These are phyloP conservation scores for Phenganax subtilis DNA, from an alignment of 92 coral and sea anemone species.

Conservation along the genomic window DNA sequence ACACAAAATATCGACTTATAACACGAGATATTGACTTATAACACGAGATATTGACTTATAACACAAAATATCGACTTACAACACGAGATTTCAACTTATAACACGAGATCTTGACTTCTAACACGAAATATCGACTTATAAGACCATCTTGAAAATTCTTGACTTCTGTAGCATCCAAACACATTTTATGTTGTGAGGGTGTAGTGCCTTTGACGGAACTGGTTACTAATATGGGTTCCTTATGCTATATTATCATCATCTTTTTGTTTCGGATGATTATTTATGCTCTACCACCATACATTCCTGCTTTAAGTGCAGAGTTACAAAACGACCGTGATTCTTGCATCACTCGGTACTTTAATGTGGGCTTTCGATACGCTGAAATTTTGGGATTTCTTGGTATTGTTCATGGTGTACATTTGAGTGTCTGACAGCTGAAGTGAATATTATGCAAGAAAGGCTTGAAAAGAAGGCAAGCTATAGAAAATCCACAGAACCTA, in stretches of 20 bases:
- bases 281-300: constrained; percentile 44
- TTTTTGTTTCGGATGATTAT: neutral
- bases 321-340: constrained; percentile 32
- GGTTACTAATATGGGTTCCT: neutral
- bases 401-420: constrained; percentile 52
- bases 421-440: constrained; percentile 54
- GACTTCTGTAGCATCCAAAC: too few relatives aligned
- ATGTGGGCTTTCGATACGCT: constrained; percentile 53
- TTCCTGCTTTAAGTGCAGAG: constrained; percentile 43
- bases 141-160: too few relatives aligned
- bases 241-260: neutral
- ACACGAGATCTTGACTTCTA: too few relatives aligned
- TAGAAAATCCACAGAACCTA: constrained; percentile 36
- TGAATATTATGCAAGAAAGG: constrained; percentile 41
- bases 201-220: too few relatives aligned
- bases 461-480: constrained; percentile 43
- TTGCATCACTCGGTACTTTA: constrained; percentile 45
- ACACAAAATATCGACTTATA: too few relatives aligned
- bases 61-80: too few relatives aligned
- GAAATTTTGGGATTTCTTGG: constrained; percentile 59
- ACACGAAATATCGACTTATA: too few relatives aligned
- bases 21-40: too few relatives aligned
- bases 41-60: too few relatives aligned
- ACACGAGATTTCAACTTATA: too few relatives aligned
- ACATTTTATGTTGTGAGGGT: too few relatives aligned